phyloP scores from a whole-genome alignment of 2,888 invertebrate genomes.

The Netelia fuscicornis region DNA sequence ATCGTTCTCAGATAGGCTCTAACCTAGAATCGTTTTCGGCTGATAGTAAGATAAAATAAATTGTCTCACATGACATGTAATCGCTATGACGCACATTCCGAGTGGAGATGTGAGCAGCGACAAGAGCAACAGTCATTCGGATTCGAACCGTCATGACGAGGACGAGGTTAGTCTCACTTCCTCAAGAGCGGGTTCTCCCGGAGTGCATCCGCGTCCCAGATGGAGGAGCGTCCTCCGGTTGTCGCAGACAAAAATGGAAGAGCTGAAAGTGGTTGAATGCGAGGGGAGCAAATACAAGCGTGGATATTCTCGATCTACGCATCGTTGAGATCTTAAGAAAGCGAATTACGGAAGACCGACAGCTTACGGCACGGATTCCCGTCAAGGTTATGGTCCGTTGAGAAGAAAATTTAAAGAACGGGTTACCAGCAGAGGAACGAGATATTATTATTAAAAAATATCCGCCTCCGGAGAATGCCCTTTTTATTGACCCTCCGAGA shows the following conservation, averaged over 20 bases:
- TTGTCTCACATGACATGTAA: slow-evolving; percentile 8
- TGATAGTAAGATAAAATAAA: background rate
- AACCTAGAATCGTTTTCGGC: background rate
- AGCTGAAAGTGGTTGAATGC: background rate
- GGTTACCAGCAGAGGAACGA: slow-evolving; percentile 40
- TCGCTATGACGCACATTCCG: slow-evolving; percentile 1
- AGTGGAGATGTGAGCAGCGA: background rate
- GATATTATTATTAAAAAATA: slow-evolving; percentile 25
- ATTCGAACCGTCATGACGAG: background rate
- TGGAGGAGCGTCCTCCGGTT: background rate
- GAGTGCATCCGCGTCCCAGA: background rate
- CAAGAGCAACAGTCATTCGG: background rate
- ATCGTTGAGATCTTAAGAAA: slow-evolving; percentile 26
- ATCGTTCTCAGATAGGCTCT: background rate
- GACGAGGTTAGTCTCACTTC: background rate
- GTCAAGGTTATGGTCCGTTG: slow-evolving; percentile 40
- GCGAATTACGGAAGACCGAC: background rate
- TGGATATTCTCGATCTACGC: slow-evolving; percentile 3
- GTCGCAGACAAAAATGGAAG: background rate
- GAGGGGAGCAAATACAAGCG: background rate
- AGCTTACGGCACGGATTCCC: slow-evolving; percentile 16
- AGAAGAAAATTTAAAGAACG: slow-evolving; percentile 55
- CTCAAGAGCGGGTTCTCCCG: background rate
- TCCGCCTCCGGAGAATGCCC: slow-evolving; percentile 34
- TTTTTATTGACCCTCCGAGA: slow-evolving; percentile 28